phyloP scores from a whole-genome alignment of 2,888 invertebrate species.

The Helleia helle region DNA sequence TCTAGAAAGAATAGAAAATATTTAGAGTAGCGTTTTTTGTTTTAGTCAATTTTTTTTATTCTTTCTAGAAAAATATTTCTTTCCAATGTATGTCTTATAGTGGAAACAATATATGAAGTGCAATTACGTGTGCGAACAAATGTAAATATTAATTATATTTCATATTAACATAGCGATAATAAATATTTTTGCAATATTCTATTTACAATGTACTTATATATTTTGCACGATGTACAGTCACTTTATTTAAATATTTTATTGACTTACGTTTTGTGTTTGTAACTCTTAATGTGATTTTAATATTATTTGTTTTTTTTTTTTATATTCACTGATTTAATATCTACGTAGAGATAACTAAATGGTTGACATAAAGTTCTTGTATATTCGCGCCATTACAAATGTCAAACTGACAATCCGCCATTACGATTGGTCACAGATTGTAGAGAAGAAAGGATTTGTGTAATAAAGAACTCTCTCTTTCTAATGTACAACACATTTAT shows the following conservation, averaged over 20 bases:
- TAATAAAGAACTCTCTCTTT: too few relatives aligned
- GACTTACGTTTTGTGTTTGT: constrained; percentile 9
- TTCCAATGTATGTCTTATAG: constrained; percentile 2
- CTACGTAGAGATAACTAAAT: too few relatives aligned
- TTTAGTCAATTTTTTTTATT: background rate
- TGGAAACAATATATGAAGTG: constrained; percentile 15
- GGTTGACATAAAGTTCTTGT: too few relatives aligned
- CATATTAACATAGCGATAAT: constrained; percentile 4
- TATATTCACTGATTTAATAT: too few relatives aligned
- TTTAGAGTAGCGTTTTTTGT: background rate
- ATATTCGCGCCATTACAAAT: too few relatives aligned
- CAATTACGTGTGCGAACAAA: constrained; percentile 20
- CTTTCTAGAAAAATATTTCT: background rate
- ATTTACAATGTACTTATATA: constrained; percentile 13
- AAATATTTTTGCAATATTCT: constrained; percentile 16
- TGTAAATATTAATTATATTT: constrained; percentile 22
- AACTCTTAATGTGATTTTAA: constrained; percentile 7
- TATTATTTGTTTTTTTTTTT: constrained; percentile 6
- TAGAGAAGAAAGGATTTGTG: too few relatives aligned
- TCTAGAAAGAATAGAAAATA: constrained; percentile 3
- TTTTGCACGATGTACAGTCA: constrained; percentile 19
- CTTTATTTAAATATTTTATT: constrained; percentile 9
- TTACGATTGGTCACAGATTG: too few relatives aligned
- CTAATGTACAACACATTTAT: too few relatives aligned
- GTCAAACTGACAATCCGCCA: too few relatives aligned